Evolutionary conservation across 2,113 vertebrate genomes (phyloP).

Genomic region (Perccottus glenii): DNA sequence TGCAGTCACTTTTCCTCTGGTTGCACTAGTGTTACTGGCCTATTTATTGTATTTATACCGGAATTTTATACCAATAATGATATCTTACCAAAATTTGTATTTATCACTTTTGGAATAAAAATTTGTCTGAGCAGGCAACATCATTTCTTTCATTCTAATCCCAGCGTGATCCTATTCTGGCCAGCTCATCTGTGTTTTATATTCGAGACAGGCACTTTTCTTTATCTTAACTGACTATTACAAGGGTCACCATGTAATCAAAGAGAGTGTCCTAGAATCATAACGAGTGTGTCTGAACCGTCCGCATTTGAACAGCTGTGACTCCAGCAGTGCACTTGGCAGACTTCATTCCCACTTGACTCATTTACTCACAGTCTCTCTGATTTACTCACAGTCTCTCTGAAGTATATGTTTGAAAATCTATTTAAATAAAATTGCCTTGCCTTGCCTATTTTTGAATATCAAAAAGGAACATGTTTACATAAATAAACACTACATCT

Average conservation of each 20-base stretch:
- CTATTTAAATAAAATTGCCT: neutral
- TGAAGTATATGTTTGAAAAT: slow-evolving; percentile 54
- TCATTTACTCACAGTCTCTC: slow-evolving; percentile 58
- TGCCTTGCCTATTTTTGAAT: slow-evolving; percentile 4
- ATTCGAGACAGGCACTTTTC: slow-evolving; percentile 38
- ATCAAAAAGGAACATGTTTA: too few relatives aligned
- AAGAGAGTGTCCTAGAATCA: slow-evolving; percentile 60
- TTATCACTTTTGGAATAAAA: too few relatives aligned
- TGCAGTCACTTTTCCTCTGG: too few relatives aligned
- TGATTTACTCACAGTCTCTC: slow-evolving; percentile 52
- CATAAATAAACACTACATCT: too few relatives aligned
- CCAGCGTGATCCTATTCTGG: neutral
- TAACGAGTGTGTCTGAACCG: slow-evolving; percentile 55
- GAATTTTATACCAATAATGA: too few relatives aligned
- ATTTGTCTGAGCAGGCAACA: too few relatives aligned
- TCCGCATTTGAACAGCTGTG: slow-evolving; percentile 69
- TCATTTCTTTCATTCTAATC: too few relatives aligned
- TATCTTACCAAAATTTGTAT: too few relatives aligned
- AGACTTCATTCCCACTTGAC: slow-evolving; percentile 47
- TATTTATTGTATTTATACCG: too few relatives aligned
- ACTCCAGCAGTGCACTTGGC: slow-evolving; percentile 68
- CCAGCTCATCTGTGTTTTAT: slow-evolving; percentile 34
- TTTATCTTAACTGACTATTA: slow-evolving; percentile 67
- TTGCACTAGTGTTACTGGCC: too few relatives aligned
- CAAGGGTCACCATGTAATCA: slow-evolving; percentile 54